Base-by-base conservation (phyloP, 1,140 invertebrate genomes). In the Dinoponera quadriceps region DNA sequence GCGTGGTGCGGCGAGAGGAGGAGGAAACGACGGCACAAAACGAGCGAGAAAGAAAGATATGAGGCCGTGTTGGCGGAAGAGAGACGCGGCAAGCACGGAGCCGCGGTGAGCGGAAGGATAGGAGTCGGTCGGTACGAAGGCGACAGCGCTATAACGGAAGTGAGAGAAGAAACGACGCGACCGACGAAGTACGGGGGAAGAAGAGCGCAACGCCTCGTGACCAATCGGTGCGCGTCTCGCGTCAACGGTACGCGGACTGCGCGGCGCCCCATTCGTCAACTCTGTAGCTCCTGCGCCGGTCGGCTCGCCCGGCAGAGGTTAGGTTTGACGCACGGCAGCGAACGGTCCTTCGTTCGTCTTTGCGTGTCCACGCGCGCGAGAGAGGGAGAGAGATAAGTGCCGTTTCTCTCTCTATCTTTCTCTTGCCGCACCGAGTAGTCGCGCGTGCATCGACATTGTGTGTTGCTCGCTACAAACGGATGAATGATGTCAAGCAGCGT, bases 401-500 rank as follows among this genome's bases (percentile, higher is more conserved):
- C 54, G 54, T n/a, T n/a, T 2, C 1, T 22, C 54, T 44, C 7
- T 22, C 54, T n/a, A n/a, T n/a, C n/a, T n/a, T n/a, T n/a, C n/a
- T n/a, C n/a, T n/a, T 1, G 54, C 54, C 49, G 66, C n/a, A 22
- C 22, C 55, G 55, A 25, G 5, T 44, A 18, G 33, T 49, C 48
- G 57, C 27, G n/a, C 33, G 68, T 38, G 55, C 54, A 27, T 25
- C 55, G n/a, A 38, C 77, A 44, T 44, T 65, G 57, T 75, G 66
- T 80, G 51, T 44, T 66, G 51, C 49, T 66, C 68, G 62, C 51
- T 22, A 18, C 49, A 72, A 44, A 84, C 63, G 59, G 60, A 85
- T 38, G 55, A 81, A 92, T 87, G 87, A 94, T 94, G 93, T 93
- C 90, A 49, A 93, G 92, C 82, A 92, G 91, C 85, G 92, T 93